These are phyloP conservation scores for Strix uralensis DNA, from an alignment of 2,113 vertebrate species.

Conservation along the genomic window DNA sequence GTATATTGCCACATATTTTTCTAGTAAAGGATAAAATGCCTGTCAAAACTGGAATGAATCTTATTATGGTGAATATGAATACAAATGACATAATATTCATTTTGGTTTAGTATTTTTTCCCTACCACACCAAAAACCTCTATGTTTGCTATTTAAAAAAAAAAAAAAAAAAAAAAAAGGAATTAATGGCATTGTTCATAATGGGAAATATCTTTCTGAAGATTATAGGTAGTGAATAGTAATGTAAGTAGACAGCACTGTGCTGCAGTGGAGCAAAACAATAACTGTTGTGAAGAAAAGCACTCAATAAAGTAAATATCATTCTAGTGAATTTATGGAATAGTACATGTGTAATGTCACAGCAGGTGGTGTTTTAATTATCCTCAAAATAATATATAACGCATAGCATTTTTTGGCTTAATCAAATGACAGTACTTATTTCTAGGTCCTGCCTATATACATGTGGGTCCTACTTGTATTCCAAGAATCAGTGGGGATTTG, in stretches of 20 bases:
- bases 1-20: background rate
- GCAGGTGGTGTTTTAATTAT: background rate
- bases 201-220: background rate
- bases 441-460: background rate
- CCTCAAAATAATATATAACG: background rate
- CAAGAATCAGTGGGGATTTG: background rate
- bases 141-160: background rate
- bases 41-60: background rate
- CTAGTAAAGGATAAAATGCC: background rate
- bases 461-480: background rate
- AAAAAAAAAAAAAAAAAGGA: background rate
- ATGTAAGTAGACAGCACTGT: background rate
- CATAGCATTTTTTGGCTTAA: background rate
- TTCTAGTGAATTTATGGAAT: background rate
- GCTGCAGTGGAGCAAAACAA: background rate
- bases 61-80: background rate
- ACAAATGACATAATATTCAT: background rate
- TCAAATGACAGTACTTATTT: background rate
- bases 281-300: background rate
- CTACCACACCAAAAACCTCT: background rate
- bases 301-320: background rate
- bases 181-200: background rate
- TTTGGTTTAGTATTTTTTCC: background rate
- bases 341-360: background rate
- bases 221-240: background rate